Evolutionary conservation across 2,888 invertebrate species (phyloP).

Genomic region (Sabatieria punctata): DNA sequence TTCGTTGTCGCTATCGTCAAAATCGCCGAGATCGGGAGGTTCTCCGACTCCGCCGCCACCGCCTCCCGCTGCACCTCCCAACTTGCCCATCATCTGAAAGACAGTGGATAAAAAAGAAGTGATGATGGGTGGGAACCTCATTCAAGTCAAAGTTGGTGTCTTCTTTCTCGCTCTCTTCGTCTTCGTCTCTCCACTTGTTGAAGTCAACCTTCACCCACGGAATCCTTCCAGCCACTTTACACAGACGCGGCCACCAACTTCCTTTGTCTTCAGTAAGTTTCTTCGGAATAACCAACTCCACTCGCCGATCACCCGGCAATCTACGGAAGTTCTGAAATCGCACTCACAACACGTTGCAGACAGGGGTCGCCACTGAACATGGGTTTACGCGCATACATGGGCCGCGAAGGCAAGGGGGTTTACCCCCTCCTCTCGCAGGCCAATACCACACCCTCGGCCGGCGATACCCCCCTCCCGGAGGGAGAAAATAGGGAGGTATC

Average conservation of each 20-base stretch:
- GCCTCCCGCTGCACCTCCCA: constrained; percentile 11
- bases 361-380: no score
- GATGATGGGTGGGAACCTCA: no score
- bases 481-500: no score
- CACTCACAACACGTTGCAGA: background rate
- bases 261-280: constrained; percentile 32
- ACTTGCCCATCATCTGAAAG: constrained; percentile 12
- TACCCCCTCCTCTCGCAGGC: no score
- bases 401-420: no score
- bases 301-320: constrained; percentile 26
- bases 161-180: constrained; percentile 64
- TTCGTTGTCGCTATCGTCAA: constrained; percentile 5
- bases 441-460: no score
- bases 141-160: no score
- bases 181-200: constrained; percentile 88
- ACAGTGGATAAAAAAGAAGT: background rate
- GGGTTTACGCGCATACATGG: no score
- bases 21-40: background rate
- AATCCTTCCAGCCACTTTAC: constrained; percentile 36
- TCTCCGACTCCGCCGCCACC: background rate
- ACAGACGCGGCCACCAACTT: constrained; percentile 33
- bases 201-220: constrained; percentile 93
- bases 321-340: constrained; percentile 29
- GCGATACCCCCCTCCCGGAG: no score
- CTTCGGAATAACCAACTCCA: constrained; percentile 34